Evolutionary conservation across 2,888 invertebrate genomes (phyloP).

Genomic region (Phortica magna): DNA sequence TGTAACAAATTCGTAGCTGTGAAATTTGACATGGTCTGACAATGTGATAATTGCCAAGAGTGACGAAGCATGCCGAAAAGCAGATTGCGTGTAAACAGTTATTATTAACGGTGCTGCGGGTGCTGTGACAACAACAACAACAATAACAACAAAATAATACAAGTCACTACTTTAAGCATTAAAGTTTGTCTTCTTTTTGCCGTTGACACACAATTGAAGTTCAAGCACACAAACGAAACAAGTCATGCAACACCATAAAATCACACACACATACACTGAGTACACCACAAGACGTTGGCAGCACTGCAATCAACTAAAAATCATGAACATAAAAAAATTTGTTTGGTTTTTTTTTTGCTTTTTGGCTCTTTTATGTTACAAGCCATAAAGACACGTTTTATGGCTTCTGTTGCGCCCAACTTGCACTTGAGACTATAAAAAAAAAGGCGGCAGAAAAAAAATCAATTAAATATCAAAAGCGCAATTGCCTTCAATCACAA

Average conservation of each 20-base stretch:
- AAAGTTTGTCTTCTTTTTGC: not conserved
- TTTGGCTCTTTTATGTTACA: not conserved
- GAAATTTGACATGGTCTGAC: slow-evolving; percentile 24
- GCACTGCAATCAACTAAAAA: not conserved
- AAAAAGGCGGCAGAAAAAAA: not conserved
- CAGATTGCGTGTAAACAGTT: not conserved
- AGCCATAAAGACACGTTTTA: slow-evolving; percentile 14
- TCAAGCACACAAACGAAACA: not conserved
- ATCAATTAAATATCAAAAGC: not conserved
- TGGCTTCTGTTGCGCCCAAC: not conserved
- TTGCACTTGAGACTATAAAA: not conserved
- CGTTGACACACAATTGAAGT: slow-evolving; percentile 4
- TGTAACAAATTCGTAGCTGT: not conserved
- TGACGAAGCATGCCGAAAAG: not conserved
- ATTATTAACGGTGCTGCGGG: too few species aligned
- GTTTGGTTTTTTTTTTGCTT: not conserved
- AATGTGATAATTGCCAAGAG: slow-evolving; percentile 39
- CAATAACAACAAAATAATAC: not conserved
- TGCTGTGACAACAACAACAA: not conserved
- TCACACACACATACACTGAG: not conserved
- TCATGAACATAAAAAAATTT: slow-evolving; percentile 1
- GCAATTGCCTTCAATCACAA: not conserved
- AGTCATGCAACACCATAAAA: not conserved
- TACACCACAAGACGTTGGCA: not conserved
- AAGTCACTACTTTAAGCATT: not conserved